Evolutionary conservation across 2,797 vertebrate genomes (phyloP).

Genomic region (Gadopsis marmoratus): DNA sequence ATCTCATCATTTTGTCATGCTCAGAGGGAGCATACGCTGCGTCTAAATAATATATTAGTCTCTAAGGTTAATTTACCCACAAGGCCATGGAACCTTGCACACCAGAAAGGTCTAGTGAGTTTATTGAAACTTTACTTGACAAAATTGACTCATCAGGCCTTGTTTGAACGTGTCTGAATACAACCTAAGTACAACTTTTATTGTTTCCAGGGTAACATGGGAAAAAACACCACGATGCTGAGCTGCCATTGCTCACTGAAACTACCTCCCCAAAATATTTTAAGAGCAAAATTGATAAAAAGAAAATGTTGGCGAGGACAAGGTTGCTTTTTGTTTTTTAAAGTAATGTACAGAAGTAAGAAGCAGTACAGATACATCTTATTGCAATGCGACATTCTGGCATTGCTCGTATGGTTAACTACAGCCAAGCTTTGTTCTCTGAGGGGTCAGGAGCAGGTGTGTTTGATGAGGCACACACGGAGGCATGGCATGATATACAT

Average conservation of each 20-base stretch:
- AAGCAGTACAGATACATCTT: not conserved
- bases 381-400: slow-evolving; percentile 1
- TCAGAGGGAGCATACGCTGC: not conserved
- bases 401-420: slow-evolving; percentile 41
- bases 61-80: not conserved
- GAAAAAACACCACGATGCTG: slow-evolving; percentile 8
- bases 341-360: slow-evolving; percentile 11
- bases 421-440: slow-evolving; percentile 54
- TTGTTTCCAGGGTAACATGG: slow-evolving; percentile 34
- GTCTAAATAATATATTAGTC: slow-evolving; percentile 20
- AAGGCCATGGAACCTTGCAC: not conserved
- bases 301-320: not conserved
- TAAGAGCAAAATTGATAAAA: slow-evolving; percentile 5
- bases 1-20: slow-evolving; percentile 21
- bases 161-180: slow-evolving; percentile 12
- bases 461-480: slow-evolving; percentile 72
- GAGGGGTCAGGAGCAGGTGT: slow-evolving; percentile 76
- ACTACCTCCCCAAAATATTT: not conserved
- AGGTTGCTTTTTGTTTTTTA: not conserved
- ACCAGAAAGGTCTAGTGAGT: not conserved
- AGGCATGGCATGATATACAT: slow-evolving; percentile 67
- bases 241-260: not conserved
- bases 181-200: slow-evolving; percentile 2
- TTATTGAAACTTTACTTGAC: not conserved
- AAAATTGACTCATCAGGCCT: slow-evolving; percentile 6